Evolutionary conservation across 1,140 invertebrate genomes (phyloP), one percentile per base, ranked within the genome.

Genomic region (Gryllus bimaculatus): DNA sequence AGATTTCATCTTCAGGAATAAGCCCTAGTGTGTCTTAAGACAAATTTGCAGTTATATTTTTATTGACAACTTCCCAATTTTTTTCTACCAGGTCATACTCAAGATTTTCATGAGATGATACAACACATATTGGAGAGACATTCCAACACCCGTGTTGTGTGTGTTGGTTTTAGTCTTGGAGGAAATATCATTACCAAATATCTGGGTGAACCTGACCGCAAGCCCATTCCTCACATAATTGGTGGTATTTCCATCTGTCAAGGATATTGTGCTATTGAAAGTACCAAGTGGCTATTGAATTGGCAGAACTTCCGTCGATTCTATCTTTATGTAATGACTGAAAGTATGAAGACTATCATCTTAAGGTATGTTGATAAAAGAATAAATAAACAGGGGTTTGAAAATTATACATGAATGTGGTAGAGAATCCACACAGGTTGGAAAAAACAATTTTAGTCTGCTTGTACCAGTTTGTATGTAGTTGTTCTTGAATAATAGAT

Each of bases 241-340:
- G 94, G 94, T 78, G 95, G 92, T 8, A 92, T 97, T 82, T 96
- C 95, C 12, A 92, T 97, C 82, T 96, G 95, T 84, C 95, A 97
- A 87, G 95, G 95, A 80, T 97, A 97, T 84, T 94, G 95, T 87
- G 94, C 94, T 74, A 90, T 93, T 73, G 91, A 93, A 95, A 92
- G 92, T 47, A 92, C 93, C 81, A 91, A 94, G 78, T 91, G 91
- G 83, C 86, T 96, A 77, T 85, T 95, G 18, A 92, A 95, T 82
- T 97, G 95, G 95, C 91, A 94, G 83, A 94, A 95, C 83, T 93
- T 96, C 84, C 89, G 95, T 8, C 90, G 95, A 1, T 91, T 95
- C 82, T 98, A 98, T 84, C 87, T 96, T n/a, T 96, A 95, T 84
- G 91, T 95, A 66, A 96, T 98, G 93, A 96, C 95, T 1, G 94